Percentiles rank a stretch among this genome's conserved stretches.
Evolutionary conservation across 2,888 invertebrate genomes (phyloP).

Genomic region (Nesidiocoris tenuis): DNA sequence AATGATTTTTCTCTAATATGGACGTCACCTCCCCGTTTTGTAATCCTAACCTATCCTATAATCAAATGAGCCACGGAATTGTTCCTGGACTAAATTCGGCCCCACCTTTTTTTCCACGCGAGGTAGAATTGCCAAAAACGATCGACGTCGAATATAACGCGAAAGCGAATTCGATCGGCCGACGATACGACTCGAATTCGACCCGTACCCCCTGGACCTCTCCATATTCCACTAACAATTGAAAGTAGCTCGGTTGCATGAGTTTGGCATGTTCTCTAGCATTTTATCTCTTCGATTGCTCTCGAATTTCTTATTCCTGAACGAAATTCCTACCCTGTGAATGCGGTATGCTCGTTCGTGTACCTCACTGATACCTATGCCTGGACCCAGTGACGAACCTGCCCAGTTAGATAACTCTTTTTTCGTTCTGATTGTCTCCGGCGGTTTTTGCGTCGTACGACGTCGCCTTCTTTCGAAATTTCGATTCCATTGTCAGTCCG

Average conservation of each 20-base stretch:
- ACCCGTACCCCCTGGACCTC: background rate
- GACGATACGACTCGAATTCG: background rate
- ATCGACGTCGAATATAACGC: background rate
- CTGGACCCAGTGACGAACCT: no score
- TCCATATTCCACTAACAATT: background rate
- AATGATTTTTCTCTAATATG: conserved; percentile 45
- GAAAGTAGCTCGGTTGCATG: background rate
- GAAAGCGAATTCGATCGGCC: background rate
- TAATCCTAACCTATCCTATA: conserved; percentile 45
- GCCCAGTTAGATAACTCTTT: background rate
- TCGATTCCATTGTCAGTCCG: background rate
- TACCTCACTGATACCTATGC: no score
- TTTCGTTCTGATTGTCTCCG: no score
- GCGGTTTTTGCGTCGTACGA: background rate
- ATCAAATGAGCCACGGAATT: conserved; percentile 12
- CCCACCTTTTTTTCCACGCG: conserved; percentile 17
- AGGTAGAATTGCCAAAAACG: background rate
- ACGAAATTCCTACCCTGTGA: background rate
- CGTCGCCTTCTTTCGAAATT: background rate
- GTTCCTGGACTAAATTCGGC: conserved; percentile 15
- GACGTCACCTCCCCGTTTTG: conserved; percentile 45
- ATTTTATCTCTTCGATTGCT: background rate
- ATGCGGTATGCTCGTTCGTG: background rate
- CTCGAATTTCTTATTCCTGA: background rate
- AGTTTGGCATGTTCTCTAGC: background rate